A percentile compares a stretch with the other conserved stretches of the same genome.
Conservation (phyloP, 2,113 vertebrate genomes). For the Stercorarius parasiticus region DNA sequence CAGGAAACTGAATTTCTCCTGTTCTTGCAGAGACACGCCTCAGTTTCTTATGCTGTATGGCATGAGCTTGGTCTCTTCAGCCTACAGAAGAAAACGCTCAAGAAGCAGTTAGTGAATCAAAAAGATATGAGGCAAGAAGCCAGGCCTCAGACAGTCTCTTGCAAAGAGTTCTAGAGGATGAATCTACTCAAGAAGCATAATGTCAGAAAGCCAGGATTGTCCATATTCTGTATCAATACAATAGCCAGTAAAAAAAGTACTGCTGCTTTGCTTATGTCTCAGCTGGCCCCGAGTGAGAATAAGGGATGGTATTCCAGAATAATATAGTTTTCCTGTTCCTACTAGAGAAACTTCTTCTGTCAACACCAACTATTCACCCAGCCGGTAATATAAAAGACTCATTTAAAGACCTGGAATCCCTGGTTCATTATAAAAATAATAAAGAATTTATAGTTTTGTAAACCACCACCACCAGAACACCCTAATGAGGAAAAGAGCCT, state of each 20-base stretch:
- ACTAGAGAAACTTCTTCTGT: background rate
- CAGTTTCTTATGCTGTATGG: background rate
- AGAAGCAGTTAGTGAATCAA: background rate
- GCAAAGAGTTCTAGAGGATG: background rate
- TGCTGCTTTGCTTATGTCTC: background rate
- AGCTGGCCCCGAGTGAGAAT: background rate
- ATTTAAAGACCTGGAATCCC: background rate
- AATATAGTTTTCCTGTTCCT: background rate
- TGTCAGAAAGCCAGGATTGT: background rate
- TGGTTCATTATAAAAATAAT: background rate
- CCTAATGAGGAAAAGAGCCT: background rate
- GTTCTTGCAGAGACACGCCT: background rate
- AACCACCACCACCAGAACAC: background rate
- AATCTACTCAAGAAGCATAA: background rate
- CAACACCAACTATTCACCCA: background rate
- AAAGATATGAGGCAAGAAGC: background rate
- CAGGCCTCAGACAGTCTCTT: background rate
- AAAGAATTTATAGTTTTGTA: background rate
- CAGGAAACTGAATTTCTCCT: background rate
- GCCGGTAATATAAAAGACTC: background rate
- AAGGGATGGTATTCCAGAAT: background rate
- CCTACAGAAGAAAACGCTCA: rapidly evolving
- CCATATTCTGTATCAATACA: background rate
- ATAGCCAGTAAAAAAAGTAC: background rate
- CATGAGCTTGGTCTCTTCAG: background rate